phyloP scores from a whole-genome alignment of 2,888 invertebrate species.

The Agrotis segetum region DNA sequence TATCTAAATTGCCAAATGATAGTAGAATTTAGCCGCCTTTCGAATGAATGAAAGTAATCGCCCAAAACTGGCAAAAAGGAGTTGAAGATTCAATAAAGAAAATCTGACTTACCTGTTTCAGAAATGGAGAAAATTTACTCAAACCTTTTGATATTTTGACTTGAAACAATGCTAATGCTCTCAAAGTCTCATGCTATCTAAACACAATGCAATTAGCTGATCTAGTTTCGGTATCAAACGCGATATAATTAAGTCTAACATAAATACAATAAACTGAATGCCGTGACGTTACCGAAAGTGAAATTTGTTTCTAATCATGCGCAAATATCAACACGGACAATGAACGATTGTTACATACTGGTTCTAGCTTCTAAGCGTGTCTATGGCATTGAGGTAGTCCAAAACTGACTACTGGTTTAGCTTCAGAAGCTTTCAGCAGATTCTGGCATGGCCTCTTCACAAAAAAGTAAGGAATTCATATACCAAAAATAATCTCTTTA shows the following conservation, averaged over 20 bases:
- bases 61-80: neutral
- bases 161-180: neutral
- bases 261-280: conserved; percentile 5
- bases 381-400: too few species aligned
- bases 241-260: conserved; percentile 42
- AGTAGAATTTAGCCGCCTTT: neutral
- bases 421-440: too few species aligned
- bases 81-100: neutral
- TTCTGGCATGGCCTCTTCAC: too few species aligned
- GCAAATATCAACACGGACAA: neutral
- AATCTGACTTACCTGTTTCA: conserved; percentile 48
- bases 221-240: conserved; percentile 39
- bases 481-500: too few species aligned
- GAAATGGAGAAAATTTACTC: conserved; percentile 44
- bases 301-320: conserved; percentile 5
- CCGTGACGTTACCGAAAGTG: neutral
- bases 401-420: too few species aligned
- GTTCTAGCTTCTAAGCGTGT: too few species aligned
- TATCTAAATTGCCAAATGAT: conserved; percentile 28
- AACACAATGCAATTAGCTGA: conserved; percentile 25
- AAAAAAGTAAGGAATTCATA: too few species aligned
- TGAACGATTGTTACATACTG: neutral
- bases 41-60: neutral
- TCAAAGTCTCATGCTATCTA: neutral
- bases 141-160: conserved; percentile 27